These are phyloP conservation scores for Oryzias curvinotus DNA, from an alignment of 2,113 vertebrate genomes.

Conservation along the genomic window DNA sequence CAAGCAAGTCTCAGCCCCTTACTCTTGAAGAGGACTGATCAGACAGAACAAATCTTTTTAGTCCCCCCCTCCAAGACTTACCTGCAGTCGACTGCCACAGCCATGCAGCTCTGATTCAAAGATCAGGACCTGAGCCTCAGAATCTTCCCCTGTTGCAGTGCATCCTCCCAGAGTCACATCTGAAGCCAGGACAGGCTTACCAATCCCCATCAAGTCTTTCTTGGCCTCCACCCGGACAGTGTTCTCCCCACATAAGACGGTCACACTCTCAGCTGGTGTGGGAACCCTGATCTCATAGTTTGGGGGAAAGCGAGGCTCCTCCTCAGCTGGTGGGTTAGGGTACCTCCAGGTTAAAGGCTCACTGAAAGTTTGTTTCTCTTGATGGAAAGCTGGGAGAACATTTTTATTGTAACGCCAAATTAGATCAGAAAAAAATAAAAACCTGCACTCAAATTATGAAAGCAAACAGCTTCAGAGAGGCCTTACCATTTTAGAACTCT, in stretches of 20 bases:
- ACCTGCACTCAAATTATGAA: too few species aligned
- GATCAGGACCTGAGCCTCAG: slow-evolving; percentile 30
- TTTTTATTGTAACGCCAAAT: too few species aligned
- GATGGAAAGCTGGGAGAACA: slow-evolving; percentile 5
- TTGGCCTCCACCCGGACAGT: slow-evolving; percentile 53
- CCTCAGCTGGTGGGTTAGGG: slow-evolving; percentile 26
- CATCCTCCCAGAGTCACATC: slow-evolving; percentile 63
- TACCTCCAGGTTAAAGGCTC: slow-evolving; percentile 43
- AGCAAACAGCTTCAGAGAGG: too few species aligned
- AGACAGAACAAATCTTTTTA: neutral
- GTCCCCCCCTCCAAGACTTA: slow-evolving; percentile 17
- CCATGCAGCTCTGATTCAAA: slow-evolving; percentile 62
- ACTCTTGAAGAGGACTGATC: neutral
- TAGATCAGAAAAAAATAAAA: too few species aligned
- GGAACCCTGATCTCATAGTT: slow-evolving; percentile 38
- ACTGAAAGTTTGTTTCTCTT: slow-evolving; percentile 29
- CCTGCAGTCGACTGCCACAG: slow-evolving; percentile 61
- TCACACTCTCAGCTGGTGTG: slow-evolving; percentile 4
- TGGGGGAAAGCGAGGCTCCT: slow-evolving; percentile 4
- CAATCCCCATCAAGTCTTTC: slow-evolving; percentile 61
- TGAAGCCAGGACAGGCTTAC: slow-evolving; percentile 25
- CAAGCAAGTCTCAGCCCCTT: neutral
- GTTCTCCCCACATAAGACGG: slow-evolving; percentile 39
- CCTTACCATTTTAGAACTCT: too few species aligned
- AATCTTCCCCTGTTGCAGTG: slow-evolving; percentile 27